A percentile compares a stretch with the other conserved stretches of the same genome.
These are phyloP conservation scores for Ataeniobius toweri DNA, from an alignment of 2,797 vertebrate genomes.

Conservation along the genomic window DNA sequence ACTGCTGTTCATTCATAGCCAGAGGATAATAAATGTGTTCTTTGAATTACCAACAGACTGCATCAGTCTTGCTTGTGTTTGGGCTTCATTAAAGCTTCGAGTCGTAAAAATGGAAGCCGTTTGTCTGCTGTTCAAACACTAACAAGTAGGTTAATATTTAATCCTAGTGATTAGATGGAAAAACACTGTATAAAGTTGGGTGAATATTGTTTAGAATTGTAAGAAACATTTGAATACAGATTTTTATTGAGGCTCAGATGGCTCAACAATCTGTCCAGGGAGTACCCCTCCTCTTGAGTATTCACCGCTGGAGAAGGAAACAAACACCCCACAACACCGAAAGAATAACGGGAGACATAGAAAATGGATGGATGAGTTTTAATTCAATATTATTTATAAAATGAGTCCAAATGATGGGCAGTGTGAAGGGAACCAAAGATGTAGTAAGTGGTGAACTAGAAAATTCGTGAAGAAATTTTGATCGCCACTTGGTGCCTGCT, in stretches of 20 bases:
- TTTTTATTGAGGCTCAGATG: not conserved
- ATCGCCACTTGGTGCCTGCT: too few species aligned
- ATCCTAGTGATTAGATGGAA: not conserved
- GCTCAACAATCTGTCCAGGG: not conserved
- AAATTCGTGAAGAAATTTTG: too few species aligned
- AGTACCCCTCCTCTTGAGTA: not conserved
- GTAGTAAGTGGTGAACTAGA: too few species aligned
- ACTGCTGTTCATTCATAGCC: constrained; percentile 72
- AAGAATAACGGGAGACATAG: not conserved
- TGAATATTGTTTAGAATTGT: not conserved
- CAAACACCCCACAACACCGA: not conserved
- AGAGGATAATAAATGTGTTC: constrained; percentile 63
- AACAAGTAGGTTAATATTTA: not conserved
- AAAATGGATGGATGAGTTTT: not conserved
- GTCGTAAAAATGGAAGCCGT: constrained; percentile 35
- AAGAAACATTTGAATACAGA: not conserved
- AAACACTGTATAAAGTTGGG: not conserved
- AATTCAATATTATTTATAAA: too few species aligned
- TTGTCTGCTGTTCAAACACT: constrained; percentile 25
- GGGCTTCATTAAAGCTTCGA: constrained; percentile 41
- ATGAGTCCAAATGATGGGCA: too few species aligned
- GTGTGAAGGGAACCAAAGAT: not conserved
- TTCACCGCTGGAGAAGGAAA: not conserved
- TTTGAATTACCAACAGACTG: constrained; percentile 61
- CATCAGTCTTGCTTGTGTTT: constrained; percentile 50